phyloP scores from a whole-genome alignment of 37 sponge, comb jelly and placozoan genomes.

The Axinella damicornis region DNA sequence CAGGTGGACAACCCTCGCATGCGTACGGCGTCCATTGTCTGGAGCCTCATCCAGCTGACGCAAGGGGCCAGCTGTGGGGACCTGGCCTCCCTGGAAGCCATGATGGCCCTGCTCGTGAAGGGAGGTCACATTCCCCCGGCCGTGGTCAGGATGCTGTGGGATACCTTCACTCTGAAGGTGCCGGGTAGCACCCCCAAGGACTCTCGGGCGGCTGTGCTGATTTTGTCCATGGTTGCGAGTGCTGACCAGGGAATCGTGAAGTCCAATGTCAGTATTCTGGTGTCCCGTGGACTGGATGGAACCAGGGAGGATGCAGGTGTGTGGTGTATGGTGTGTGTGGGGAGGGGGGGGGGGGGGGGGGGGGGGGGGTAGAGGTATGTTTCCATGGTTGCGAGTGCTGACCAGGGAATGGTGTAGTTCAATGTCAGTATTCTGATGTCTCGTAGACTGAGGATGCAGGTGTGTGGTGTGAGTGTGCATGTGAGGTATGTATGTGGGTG shows the following conservation, averaged over 20 bases:
- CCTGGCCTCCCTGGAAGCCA: slow-evolving; percentile 73
- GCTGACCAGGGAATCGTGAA: slow-evolving; percentile 26
- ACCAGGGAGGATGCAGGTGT: background rate
- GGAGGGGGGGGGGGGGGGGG: too few relatives aligned
- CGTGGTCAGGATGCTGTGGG: slow-evolving; percentile 59
- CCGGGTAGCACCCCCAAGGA: background rate
- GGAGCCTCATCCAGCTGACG: slow-evolving; percentile 60
- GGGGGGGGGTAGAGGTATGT: too few relatives aligned
- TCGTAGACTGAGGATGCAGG: too few relatives aligned
- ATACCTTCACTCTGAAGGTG: slow-evolving; percentile 35
- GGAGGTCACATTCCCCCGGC: slow-evolving; percentile 41
- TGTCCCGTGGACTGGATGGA: background rate
- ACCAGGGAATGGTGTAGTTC: background rate
- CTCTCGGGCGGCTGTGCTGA: slow-evolving; percentile 15
- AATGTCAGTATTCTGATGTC: too few relatives aligned
- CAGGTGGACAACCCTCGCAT: slow-evolving; percentile 4
- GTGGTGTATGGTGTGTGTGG: too few relatives aligned
- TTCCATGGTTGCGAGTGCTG: too few relatives aligned
- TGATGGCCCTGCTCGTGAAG: slow-evolving; percentile 69
- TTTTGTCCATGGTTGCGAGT: slow-evolving; percentile 58
- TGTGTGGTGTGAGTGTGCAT: too few relatives aligned
- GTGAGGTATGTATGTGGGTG: too few relatives aligned
- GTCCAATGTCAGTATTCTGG: slow-evolving; percentile 28
- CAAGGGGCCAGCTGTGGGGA: slow-evolving; percentile 64
- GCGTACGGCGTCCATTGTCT: background rate